These are phyloP conservation scores for Aldrovandia affinis DNA, from an alignment of 2,797 vertebrate genomes.

Conservation along the genomic window DNA sequence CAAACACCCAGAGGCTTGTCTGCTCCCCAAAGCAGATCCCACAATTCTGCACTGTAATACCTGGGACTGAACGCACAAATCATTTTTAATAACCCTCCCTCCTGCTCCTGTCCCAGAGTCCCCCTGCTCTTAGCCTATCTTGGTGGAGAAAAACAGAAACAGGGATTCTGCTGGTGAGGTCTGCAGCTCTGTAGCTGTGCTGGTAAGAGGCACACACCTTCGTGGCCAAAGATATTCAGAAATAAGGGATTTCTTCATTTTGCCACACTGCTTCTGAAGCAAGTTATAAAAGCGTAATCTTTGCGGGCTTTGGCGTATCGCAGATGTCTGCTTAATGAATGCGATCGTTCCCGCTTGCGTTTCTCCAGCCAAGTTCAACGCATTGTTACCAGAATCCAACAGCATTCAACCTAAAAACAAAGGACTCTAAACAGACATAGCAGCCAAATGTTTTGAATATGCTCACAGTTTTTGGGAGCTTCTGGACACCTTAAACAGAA, in stretches of 20 bases:
- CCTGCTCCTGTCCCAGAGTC: constrained; percentile 26
- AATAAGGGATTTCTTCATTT: constrained; percentile 30
- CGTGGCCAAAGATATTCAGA: neutral
- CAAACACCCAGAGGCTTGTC: constrained; percentile 33
- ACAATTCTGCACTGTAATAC: constrained; percentile 34
- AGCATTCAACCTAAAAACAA: neutral
- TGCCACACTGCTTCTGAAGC: no score
- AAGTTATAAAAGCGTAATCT: neutral
- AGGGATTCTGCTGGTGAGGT: neutral
- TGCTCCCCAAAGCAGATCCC: constrained; percentile 34
- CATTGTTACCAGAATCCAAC: neutral
- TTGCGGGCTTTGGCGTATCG: neutral
- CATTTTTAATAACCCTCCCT: constrained; percentile 60
- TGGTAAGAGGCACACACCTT: neutral
- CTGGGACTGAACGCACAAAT: constrained; percentile 55
- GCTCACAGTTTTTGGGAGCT: constrained; percentile 24
- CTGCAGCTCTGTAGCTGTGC: constrained; percentile 1
- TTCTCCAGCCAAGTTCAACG: neutral
- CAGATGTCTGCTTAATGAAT: neutral
- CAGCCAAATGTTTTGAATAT: neutral
- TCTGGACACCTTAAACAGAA: constrained; percentile 48
- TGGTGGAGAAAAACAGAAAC: constrained; percentile 19
- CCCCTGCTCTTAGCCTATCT: constrained; percentile 17
- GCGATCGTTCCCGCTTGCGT: neutral
- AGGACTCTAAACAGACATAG: neutral